Evolutionary conservation across 2,888 invertebrate genomes (phyloP), one percentile per base, ranked within the genome.

Genomic region (Hanleya hanleyi): DNA sequence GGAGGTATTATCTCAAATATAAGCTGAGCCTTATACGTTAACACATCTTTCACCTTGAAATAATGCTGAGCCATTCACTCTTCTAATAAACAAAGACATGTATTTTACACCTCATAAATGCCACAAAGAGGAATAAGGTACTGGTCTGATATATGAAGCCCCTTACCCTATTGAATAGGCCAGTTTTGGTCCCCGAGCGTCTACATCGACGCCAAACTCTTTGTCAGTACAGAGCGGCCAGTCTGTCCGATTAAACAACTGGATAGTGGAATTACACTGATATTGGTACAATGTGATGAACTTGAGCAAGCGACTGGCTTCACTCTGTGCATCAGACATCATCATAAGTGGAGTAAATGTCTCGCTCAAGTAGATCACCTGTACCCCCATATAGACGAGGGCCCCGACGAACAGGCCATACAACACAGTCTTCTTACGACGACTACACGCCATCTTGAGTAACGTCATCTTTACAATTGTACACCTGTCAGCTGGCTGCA

Each of bases 121-220:
- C n/a, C n/a, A n/a, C n/a, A n/a, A n/a, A n/a, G n/a, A n/a, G n/a
- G n/a, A n/a, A n/a, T n/a, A n/a, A n/a, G n/a, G n/a, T n/a, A n/a
- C n/a, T n/a, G n/a, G n/a, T n/a, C n/a, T n/a, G n/a, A n/a, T n/a
- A n/a, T n/a, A n/a, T n/a, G n/a, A n/a, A n/a, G n/a, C n/a, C n/a
- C n/a, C 84, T 79, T 77, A 87, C 88, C 88, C 87, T 36, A 88
- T 76, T 66, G 87, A 86, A 71, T 86, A 88, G 37, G 83, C 80
- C 36, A 86, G 67, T 66, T 83, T 82, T 47, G 73, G 71, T 61
- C 80, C 78, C 41, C 77, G 80, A 4, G 79, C 76, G 37, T 84
- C 85, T 1, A 83, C 61, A 74, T 83, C 84, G 47, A 86, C 73
- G 5, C 86, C 87, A 26, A 75, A 77, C 29, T 83, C 83, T 22